Evolutionary conservation across 2,797 vertebrate species (phyloP), one percentile per base, ranked within the genome.

Genomic region (Enteromius afrohamiltoni): DNA sequence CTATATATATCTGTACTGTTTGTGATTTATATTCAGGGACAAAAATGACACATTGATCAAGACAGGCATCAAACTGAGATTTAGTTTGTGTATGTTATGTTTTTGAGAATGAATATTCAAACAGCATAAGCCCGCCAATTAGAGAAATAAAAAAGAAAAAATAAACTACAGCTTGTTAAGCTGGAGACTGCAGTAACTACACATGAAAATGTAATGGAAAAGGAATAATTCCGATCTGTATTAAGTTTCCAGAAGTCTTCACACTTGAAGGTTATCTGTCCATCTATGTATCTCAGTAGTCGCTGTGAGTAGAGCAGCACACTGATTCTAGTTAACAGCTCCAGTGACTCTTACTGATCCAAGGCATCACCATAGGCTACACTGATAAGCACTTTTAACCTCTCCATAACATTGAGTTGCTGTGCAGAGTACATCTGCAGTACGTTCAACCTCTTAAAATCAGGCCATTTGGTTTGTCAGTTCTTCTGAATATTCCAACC

Each of bases 231-330:
- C 31, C 45, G 34, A 23, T 64, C 51, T 45, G 65, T 47, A 23
- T 79, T 53, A 31, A 17, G 47, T 51, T 23, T 77, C 80, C 26
- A 64, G 7, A 65, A 74, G 19, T 47, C 70, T 77, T 74, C 64
- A 51, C 68, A 74, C 68, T 21, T 37, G 65, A 31, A 82, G 34
- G 19, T 60, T 77, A 31, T 82, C 45, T 70, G 69, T 70, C 49
- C 42, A 67, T 58, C 37, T 11, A 60, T 42, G 53, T 2, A 51
- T 82, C 82, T 79, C 79, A 88, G 85, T 87, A 89, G 84, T 83
- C 23, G 47, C 79, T 84, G 78, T 73, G 47, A 62, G 53, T 51
- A 75, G 47, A 89, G 84, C 84, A 87, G 87, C 86, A 86, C 53
- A 85, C 82, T 80, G 79, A 83, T 84, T 82, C 62, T 6, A 60